These are phyloP conservation scores for Erpobdella octoculata DNA, from an alignment of 2,888 invertebrate species.

Conservation along the genomic window DNA sequence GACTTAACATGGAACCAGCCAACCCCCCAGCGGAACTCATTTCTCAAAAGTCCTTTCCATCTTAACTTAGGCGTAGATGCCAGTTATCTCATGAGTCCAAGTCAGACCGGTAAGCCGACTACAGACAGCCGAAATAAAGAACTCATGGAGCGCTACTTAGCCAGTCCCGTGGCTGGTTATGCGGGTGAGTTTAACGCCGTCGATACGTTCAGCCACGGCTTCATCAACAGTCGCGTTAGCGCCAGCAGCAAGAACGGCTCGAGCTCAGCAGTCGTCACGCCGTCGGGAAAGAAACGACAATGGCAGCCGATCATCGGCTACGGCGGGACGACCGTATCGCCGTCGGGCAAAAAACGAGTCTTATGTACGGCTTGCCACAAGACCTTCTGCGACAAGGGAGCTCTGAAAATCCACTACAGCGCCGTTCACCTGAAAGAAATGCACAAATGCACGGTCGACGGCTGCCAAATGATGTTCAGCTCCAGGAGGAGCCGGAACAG, in stretches of 20 bases:
- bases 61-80: too few species aligned
- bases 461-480: conserved; percentile 98
- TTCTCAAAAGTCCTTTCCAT: neutral
- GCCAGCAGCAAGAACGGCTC: too few species aligned
- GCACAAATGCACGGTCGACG: conserved; percentile 98
- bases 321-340: conserved; percentile 47
- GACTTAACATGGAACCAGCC: neutral
- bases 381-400: conserved; percentile 99
- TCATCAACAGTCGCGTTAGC: too few species aligned
- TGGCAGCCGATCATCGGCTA: conserved; percentile 52
- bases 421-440: conserved; percentile 97
- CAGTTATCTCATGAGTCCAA: too few species aligned
- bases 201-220: neutral
- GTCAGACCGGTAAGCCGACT: neutral
- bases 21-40: neutral
- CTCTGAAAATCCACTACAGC: conserved; percentile 95
- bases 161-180: neutral
- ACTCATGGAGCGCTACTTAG: neutral
- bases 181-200: neutral
- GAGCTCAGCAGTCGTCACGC: neutral
- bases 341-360: conserved; percentile 73
- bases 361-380: conserved; percentile 96
- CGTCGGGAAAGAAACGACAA: conserved; percentile 33
- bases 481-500: conserved; percentile 87
- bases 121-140: neutral